These are phyloP conservation scores for Gandaritis pyraliata DNA, from an alignment of 2,888 invertebrate species.

Conservation along the genomic window DNA sequence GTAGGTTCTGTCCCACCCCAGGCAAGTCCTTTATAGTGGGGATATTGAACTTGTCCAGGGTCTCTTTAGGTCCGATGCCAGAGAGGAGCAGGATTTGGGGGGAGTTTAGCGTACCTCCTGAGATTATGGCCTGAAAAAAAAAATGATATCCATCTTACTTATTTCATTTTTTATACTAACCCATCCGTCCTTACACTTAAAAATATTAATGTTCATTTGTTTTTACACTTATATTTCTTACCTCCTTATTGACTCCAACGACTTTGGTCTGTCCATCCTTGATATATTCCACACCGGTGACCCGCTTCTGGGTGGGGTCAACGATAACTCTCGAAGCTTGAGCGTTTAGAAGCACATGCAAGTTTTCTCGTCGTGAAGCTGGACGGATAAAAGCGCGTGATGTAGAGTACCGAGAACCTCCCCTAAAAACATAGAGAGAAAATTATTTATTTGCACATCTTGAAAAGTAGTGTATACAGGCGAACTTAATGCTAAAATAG, in stretches of 20 bases:
- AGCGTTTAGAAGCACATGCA: constrained; percentile 86
- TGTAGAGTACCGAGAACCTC: constrained; percentile 85
- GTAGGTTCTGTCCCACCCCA: constrained; percentile 88
- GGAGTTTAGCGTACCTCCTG: constrained; percentile 87
- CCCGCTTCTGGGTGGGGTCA: constrained; percentile 75
- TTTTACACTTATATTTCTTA: constrained; percentile 40
- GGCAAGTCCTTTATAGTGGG: constrained; percentile 85
- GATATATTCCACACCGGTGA: constrained; percentile 85
- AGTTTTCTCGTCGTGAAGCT: constrained; percentile 81
- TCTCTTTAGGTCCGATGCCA: constrained; percentile 87
- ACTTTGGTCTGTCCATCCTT: constrained; percentile 75
- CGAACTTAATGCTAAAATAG: no score
- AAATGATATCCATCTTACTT: no score
- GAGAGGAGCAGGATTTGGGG: constrained; percentile 87
- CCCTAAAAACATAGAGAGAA: constrained; percentile 59
- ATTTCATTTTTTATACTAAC: no score
- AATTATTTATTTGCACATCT: no score
- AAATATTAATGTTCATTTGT: no score
- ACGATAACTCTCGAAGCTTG: constrained; percentile 84
- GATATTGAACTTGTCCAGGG: constrained; percentile 84
- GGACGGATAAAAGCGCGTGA: constrained; percentile 86
- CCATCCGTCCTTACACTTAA: no score
- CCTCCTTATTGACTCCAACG: constrained; percentile 82
- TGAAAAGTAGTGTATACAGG: no score
- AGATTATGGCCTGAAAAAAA: constrained; percentile 78